These are phyloP conservation scores for Spilosoma lubricipeda DNA, from an alignment of 2,888 invertebrate genomes.

Conservation along the genomic window DNA sequence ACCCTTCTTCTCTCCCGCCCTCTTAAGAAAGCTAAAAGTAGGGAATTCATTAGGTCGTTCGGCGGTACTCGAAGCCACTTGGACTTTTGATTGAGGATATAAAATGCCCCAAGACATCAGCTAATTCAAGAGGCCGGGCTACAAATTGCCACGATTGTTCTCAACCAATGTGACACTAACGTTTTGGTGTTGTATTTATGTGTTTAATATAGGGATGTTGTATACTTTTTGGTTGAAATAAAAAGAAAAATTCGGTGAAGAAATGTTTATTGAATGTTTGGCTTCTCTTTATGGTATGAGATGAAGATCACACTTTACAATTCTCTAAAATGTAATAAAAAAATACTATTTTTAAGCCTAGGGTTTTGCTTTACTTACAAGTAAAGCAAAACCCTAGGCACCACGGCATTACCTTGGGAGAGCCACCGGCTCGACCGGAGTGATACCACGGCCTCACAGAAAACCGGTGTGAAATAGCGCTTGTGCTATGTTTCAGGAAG, in stretches of 20 bases:
- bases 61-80: slow-evolving; percentile 76
- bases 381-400: no score
- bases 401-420: no score
- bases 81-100: slow-evolving; percentile 83
- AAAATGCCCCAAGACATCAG: slow-evolving; percentile 76
- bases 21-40: slow-evolving; percentile 64
- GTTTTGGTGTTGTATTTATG: slow-evolving; percentile 54
- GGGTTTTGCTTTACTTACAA: no score
- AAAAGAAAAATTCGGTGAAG: background rate
- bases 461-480: no score
- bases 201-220: slow-evolving; percentile 39
- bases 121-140: slow-evolving; percentile 75
- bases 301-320: background rate
- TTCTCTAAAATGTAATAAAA: no score
- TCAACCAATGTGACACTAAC: slow-evolving; percentile 61
- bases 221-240: slow-evolving; percentile 5
- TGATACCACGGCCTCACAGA: no score
- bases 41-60: slow-evolving; percentile 82
- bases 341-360: no score
- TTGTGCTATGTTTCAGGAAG: no score
- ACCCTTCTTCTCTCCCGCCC: slow-evolving; percentile 27
- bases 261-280: background rate
- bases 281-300: background rate
- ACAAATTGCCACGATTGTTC: slow-evolving; percentile 75
- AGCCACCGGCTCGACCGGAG: no score